Conservation (phyloP, 2,797 vertebrate genomes). For the Anisognathus igniventris region DNA sequence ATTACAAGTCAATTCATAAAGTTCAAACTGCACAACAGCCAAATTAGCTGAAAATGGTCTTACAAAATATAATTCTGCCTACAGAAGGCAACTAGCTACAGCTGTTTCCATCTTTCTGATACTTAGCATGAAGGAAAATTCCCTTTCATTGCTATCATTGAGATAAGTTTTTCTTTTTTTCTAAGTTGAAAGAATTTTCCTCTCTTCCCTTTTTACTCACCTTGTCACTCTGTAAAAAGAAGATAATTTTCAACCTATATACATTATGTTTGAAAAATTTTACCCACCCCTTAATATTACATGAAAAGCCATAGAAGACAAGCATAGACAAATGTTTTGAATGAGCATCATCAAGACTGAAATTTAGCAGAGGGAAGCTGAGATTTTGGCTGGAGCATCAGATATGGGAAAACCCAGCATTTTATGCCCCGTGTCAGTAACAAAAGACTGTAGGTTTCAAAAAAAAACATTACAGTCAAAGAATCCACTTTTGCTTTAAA, state of each 20-base stretch:
- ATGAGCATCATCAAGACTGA: neutral
- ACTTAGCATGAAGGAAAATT: neutral
- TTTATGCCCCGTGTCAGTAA: neutral
- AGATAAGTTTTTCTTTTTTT: neutral
- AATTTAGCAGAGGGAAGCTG: neutral
- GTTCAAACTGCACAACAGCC: conserved; percentile 62
- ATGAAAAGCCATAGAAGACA: neutral
- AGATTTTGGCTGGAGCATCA: neutral
- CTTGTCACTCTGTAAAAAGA: neutral
- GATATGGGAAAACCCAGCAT: neutral
- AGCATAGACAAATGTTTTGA: neutral
- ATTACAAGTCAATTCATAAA: conserved; percentile 76
- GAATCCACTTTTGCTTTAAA: neutral
- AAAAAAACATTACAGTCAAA: neutral
- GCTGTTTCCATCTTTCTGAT: neutral
- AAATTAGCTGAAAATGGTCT: conserved; percentile 61
- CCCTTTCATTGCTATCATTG: neutral
- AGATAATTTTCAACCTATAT: neutral
- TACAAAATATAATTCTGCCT: conserved; percentile 49
- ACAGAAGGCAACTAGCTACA: neutral
- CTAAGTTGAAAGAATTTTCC: neutral
- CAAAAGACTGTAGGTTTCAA: neutral
- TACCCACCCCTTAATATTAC: neutral
- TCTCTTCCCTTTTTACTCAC: neutral
- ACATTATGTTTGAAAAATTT: neutral